A percentile compares a stretch with the other conserved stretches of the same genome.
These are phyloP conservation scores for Malurus cyaneus DNA, from an alignment of 2,113 vertebrate species.

Conservation along the genomic window DNA sequence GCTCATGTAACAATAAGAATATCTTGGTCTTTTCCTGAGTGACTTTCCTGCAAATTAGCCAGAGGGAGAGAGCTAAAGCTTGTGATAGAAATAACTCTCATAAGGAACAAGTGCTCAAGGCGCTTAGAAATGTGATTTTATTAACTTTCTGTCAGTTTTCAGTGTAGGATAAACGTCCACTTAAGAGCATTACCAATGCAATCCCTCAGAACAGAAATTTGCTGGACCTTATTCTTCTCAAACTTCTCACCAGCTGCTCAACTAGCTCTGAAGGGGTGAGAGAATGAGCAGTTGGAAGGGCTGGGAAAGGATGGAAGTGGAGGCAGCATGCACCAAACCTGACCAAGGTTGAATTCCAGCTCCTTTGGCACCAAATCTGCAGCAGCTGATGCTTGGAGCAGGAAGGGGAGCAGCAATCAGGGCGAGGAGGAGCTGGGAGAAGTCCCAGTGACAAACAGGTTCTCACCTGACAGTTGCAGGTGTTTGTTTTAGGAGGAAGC, in stretches of 20 bases:
- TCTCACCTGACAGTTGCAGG: background rate
- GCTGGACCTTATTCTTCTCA: background rate
- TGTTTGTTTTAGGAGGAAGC: slow-evolving; percentile 10
- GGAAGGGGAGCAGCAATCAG: background rate
- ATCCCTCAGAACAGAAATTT: background rate
- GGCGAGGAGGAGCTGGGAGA: slow-evolving; percentile 25
- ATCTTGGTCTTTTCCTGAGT: background rate
- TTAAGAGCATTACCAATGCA: background rate
- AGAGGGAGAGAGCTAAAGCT: background rate
- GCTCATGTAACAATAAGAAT: background rate
- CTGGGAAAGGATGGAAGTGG: background rate
- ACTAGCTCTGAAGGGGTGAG: background rate
- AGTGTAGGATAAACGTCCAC: background rate
- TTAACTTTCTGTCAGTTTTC: background rate
- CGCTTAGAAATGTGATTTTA: slow-evolving; percentile 3
- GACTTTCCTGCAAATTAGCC: background rate
- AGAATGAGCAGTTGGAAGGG: background rate
- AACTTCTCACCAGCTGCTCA: background rate
- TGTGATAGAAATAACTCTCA: background rate
- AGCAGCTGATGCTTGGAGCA: slow-evolving; percentile 11
- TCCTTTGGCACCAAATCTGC: background rate
- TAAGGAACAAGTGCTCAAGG: background rate
- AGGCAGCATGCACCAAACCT: background rate
- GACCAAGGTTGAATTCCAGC: slow-evolving; percentile 16
- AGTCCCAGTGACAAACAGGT: slow-evolving; percentile 11